Percentiles rank a stretch among this genome's conserved stretches.
Conservation (phyloP, 2,797 vertebrate species). For the Intellagama lesueurii region DNA sequence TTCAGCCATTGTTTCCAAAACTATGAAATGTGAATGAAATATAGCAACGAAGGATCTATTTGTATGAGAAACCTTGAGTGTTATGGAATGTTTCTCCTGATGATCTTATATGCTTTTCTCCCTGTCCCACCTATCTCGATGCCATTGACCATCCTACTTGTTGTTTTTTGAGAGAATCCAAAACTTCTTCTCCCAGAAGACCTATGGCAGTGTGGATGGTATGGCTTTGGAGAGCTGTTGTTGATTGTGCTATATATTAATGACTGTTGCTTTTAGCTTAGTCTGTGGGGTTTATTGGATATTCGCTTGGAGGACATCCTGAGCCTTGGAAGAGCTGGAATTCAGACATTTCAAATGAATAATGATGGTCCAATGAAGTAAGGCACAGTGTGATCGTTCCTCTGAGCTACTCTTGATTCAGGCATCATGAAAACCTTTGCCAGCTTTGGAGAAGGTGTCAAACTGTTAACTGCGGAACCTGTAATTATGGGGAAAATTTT, state of each 20-base stretch:
- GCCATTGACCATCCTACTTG: not conserved
- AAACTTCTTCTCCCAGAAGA: not conserved
- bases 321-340: not conserved
- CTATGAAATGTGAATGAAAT: not conserved
- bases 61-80: not conserved
- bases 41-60: not conserved
- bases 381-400: not conserved
- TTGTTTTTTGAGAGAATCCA: not conserved
- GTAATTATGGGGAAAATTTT: not conserved
- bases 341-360: not conserved
- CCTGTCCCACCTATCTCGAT: too few species aligned
- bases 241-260: not conserved
- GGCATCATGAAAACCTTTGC: not conserved
- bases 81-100: not conserved
- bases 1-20: not conserved
- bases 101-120: not conserved
- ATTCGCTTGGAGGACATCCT: not conserved
- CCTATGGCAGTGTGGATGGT: not conserved
- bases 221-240: not conserved
- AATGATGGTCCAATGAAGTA: not conserved
- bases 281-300: not conserved
- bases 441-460: not conserved
- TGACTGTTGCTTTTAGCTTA: not conserved
- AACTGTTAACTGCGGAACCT: not conserved
- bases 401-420: not conserved